Conservation (phyloP, 2,797 vertebrate genomes). For the Jordanella pulchra region DNA sequence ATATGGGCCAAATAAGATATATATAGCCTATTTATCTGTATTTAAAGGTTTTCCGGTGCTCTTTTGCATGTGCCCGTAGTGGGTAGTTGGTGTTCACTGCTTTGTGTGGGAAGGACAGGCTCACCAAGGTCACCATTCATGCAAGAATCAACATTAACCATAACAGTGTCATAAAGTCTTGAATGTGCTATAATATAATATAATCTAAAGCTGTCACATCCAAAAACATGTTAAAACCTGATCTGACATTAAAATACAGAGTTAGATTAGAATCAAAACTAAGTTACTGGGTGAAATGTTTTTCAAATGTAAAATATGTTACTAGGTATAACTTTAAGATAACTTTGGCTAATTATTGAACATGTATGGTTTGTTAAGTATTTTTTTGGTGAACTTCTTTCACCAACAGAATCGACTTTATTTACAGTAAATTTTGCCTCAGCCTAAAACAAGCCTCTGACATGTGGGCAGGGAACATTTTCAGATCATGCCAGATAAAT, state of each 20-base stretch:
- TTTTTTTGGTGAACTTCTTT: neutral
- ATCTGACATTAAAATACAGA: neutral
- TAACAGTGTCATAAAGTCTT: neutral
- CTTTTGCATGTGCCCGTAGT: no score
- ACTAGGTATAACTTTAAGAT: neutral
- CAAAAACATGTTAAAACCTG: neutral
- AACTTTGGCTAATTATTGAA: neutral
- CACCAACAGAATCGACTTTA: neutral
- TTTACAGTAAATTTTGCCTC: neutral
- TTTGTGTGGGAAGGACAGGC: neutral
- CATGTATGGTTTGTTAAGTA: neutral
- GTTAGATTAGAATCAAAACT: neutral
- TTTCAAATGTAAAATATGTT: neutral
- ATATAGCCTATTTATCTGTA: no score
- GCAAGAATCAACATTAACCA: neutral
- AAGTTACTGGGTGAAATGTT: neutral
- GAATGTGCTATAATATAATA: neutral
- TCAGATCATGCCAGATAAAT: neutral
- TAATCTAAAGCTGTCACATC: neutral
- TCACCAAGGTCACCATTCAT: neutral
- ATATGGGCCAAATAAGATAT: no score
- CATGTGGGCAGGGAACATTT: neutral
- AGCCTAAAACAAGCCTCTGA: neutral
- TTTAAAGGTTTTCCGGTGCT: no score
- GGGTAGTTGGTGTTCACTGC: no score